Evolutionary conservation across 1,140 invertebrate species (phyloP), one percentile per base, ranked within the genome.

Genomic region (Frieseomelitta varia): DNA sequence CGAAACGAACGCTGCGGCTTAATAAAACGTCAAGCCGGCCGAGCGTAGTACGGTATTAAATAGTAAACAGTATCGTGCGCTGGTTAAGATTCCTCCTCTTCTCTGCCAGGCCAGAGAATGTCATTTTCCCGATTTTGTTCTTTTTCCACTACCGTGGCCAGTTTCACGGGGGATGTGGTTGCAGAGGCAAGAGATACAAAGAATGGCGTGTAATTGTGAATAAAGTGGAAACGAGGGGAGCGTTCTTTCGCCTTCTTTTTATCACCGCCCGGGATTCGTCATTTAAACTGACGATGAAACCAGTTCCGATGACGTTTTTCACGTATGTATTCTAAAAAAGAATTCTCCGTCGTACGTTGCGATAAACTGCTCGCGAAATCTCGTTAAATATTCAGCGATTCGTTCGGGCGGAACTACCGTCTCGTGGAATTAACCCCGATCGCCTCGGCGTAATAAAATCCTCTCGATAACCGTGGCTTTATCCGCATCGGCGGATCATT

Each of bases 1-100:
- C 14, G 58, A 47, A 39, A 61, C 79, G 47, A 65, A 65, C 21
- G 79, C 39, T 27, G 27, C 47, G 15, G 56, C 72, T 81, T 74
- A 81, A 81, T 75, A 73, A 76, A 75, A 65, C n/a, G 80, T 75
- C 71, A 61, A n/a, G 30, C 47, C 4, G 14, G 0, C 15, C 21
- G 56, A 34, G 34, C 30, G n/a, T 61, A 15, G 39, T 47, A 47
- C 39, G 55, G 53, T 73, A 72, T 61, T 27, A 72, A 56, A 47
- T 17, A 27, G 68, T 21, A 80, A 80, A 73, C 17, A 72, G n/a
- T 51, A 53, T 72, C 47, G 39, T 72, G 21, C 24, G 1, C 39
- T 24, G 34, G 72, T 58, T 65, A 76, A 55, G 56, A 67, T 65
- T 21, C 24, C 30, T 19, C 2, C 14, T 4, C 58, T 74, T 51